Percentiles rank a stretch among this genome's conserved stretches.
Conservation (phyloP, 2,888 invertebrate genomes). For the Tachina grossa region DNA sequence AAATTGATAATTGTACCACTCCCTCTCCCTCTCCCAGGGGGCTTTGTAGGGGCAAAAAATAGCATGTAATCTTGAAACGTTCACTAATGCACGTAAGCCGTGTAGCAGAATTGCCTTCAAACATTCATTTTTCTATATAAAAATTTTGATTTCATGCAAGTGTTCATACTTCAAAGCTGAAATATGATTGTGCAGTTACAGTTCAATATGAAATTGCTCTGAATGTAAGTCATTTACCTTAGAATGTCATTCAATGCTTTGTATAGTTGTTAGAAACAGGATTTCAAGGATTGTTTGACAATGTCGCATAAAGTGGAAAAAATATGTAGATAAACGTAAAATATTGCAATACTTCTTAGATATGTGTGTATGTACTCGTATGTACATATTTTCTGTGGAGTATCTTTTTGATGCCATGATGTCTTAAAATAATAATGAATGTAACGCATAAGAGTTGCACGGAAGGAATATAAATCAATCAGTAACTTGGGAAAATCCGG, state of each 20-base stretch:
- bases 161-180: conserved; percentile 53
- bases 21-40: not conserved
- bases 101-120: conserved; percentile 58
- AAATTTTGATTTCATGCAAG: conserved; percentile 28
- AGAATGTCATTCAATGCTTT: conserved; percentile 28
- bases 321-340: not conserved
- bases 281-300: conserved; percentile 42
- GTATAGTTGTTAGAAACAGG: conserved; percentile 33
- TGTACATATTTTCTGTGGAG: not conserved
- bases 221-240: conserved; percentile 54
- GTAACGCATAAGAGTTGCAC: too few relatives aligned
- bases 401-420: not conserved
- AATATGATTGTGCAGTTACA: conserved; percentile 45
- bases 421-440: too few relatives aligned
- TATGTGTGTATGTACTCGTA: not conserved
- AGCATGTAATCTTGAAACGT: conserved; percentile 51
- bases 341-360: not conserved
- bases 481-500: too few relatives aligned
- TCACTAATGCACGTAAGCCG: conserved; percentile 64
- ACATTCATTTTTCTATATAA: conserved; percentile 29
- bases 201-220: conserved; percentile 32
- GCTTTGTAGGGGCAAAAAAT: not conserved
- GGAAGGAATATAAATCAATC: too few relatives aligned
- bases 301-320: not conserved
- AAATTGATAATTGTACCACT: not conserved